Percentiles rank a stretch among this genome's conserved stretches.
Evolutionary conservation across 2,888 invertebrate species (phyloP).

Genomic region (Resseliella maxima): DNA sequence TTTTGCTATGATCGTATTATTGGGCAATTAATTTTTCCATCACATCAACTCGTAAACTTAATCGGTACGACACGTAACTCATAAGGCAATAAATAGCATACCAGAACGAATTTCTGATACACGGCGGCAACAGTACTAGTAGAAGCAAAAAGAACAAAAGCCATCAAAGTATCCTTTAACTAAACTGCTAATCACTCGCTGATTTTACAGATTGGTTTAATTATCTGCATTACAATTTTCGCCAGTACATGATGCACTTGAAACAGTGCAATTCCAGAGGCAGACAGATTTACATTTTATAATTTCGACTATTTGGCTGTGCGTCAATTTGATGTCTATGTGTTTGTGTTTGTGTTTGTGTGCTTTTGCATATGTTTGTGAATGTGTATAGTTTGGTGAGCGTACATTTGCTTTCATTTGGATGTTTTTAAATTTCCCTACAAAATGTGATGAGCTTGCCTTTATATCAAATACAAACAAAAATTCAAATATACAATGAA

Average conservation of each 20-base stretch:
- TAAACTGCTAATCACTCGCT: slow-evolving; percentile 53
- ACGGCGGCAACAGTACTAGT: neutral
- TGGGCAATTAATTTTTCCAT: slow-evolving; percentile 46
- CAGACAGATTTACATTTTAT: slow-evolving; percentile 6
- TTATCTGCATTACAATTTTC: slow-evolving; percentile 38
- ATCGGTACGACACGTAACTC: slow-evolving; percentile 33
- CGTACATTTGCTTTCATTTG: slow-evolving; percentile 21
- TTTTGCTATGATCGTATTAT: slow-evolving; percentile 31
- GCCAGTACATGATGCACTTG: neutral
- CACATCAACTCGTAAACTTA: slow-evolving; percentile 48
- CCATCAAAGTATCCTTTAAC: slow-evolving; percentile 38
- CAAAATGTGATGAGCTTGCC: neutral
- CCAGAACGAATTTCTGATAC: slow-evolving; percentile 14
- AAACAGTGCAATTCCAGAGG: neutral
- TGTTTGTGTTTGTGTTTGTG: neutral
- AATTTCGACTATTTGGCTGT: slow-evolving; percentile 4
- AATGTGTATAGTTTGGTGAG: neutral
- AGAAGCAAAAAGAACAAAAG: slow-evolving; percentile 36
- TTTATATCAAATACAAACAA: neutral
- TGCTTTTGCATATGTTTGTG: neutral
- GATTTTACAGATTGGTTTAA: slow-evolving; percentile 34
- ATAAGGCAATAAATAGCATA: neutral
- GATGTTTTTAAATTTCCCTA: neutral
- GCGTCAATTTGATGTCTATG: neutral
- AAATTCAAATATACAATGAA: neutral